A percentile compares a stretch with the other conserved stretches of the same genome.
Evolutionary conservation across 2,113 vertebrate species (phyloP).

Genomic region (Casuarius casuarius): DNA sequence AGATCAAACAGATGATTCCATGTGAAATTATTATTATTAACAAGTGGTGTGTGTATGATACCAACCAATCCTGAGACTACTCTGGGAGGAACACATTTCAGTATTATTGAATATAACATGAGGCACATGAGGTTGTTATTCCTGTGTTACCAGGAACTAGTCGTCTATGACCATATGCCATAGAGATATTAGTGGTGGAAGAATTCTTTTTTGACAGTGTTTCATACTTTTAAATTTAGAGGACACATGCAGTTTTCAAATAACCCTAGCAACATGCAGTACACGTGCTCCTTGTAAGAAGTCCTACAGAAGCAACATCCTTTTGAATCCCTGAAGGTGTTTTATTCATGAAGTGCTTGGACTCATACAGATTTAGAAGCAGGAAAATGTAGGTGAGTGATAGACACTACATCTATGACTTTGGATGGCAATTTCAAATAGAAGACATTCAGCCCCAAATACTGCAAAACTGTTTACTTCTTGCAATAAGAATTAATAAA

Average conservation of each 20-base stretch:
- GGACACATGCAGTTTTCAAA: not conserved
- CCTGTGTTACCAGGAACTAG: not conserved
- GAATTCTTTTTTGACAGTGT: not conserved
- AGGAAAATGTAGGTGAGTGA: not conserved
- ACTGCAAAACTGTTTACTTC: not conserved
- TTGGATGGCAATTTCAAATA: not conserved
- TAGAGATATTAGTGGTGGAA: not conserved
- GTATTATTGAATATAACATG: no score
- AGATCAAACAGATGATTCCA: not conserved
- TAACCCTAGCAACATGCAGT: not conserved
- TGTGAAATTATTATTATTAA: not conserved
- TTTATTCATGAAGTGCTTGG: not conserved
- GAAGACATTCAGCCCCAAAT: not conserved
- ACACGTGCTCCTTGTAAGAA: not conserved
- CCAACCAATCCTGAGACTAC: rapidly evolving
- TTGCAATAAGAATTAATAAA: not conserved
- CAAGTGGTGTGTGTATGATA: rapidly evolving
- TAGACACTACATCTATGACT: not conserved
- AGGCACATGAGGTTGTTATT: not conserved
- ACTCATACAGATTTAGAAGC: not conserved
- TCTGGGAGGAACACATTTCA: not conserved
- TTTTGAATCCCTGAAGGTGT: not conserved
- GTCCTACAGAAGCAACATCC: not conserved
- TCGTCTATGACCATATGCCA: not conserved
- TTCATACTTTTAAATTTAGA: not conserved